Evolutionary conservation across 2,888 invertebrate species (phyloP), one percentile per base, ranked within the genome.

Genomic region (Tenthredo mesomela): DNA sequence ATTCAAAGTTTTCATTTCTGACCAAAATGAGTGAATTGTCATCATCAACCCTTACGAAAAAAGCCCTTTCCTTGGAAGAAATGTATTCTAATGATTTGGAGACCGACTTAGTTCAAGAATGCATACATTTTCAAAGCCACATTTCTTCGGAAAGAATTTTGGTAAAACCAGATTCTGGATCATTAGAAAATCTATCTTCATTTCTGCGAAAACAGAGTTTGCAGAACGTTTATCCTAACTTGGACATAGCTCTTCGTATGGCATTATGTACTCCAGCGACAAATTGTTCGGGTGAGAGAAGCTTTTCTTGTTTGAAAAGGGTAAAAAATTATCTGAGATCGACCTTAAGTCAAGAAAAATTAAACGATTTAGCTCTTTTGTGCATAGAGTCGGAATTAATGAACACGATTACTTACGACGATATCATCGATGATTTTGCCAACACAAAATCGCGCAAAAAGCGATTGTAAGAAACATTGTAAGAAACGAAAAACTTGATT

Each of bases 41-140:
- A 85, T 21, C 83, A 85, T 84, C 85, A 43, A 82, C 61, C 37
- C 84, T 86, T 3, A 85, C 58, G 58, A 61, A 85, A 86, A 85
- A 85, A 73, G 87, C 77, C n/a, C 21, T 61, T 77, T 86, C 25
- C 78, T 85, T 87, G 54, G 86, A 70, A 86, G 54, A 85, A 80
- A 83, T 70, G 75, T 87, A 89, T 86, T 58, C 86, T 86, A 87
- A 88, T 88, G 88, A 88, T 86, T 87, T 89, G 87, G 87, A 86
- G 70, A 86, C 84, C 84, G 87, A 86, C 33, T 85, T 87, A 86
- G 87, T 86, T 86, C 87, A 87, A 67, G 84, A 88, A 86, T 87
- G 87, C 67, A 85, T 87, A 87, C 86, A 88, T 70, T 87, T 87
- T 88, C 87, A 86, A 86, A 61, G 87, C 75, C 86, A 88, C 73